These are phyloP conservation scores for Papilio elwesi DNA, from an alignment of 2,888 invertebrate genomes.

Conservation along the genomic window DNA sequence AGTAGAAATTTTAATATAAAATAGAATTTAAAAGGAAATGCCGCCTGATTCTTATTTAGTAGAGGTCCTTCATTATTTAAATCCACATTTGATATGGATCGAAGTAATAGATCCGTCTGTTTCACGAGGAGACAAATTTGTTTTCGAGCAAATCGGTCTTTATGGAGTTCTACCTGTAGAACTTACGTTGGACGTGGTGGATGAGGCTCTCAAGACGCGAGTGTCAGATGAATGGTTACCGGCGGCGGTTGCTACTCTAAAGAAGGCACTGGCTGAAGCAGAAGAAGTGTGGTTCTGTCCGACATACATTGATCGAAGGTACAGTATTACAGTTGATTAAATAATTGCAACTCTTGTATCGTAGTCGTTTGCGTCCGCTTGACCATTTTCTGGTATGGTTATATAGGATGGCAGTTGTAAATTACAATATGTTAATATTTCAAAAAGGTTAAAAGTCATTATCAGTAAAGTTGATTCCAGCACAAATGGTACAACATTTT, in stretches of 20 bases:
- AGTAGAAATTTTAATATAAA: conserved; percentile 2
- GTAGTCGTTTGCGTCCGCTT: background rate
- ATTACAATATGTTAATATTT: too few relatives aligned
- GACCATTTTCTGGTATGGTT: too few relatives aligned
- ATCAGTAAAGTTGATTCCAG: too few relatives aligned
- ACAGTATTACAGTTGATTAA: conserved; percentile 36
- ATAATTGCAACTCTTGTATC: background rate
- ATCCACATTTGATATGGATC: conserved; percentile 72
- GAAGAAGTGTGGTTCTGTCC: conserved; percentile 61
- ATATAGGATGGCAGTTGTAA: too few relatives aligned
- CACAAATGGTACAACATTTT: too few relatives aligned
- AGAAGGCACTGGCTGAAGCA: conserved; percentile 51
- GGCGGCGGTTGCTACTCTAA: conserved; percentile 56
- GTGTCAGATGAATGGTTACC: conserved; percentile 60
- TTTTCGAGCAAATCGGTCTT: conserved; percentile 69
- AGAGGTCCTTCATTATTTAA: conserved; percentile 60
- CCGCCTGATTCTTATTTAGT: conserved; percentile 60
- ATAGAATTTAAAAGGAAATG: conserved; percentile 37
- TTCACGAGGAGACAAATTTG: conserved; percentile 46
- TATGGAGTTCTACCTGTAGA: conserved; percentile 66
- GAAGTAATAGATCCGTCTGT: conserved; percentile 48
- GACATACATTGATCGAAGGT: conserved; percentile 62
- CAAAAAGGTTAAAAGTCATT: too few relatives aligned
- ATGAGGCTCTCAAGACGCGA: conserved; percentile 46
- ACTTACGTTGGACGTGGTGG: conserved; percentile 49